Conservation (phyloP, 2,888 invertebrate species). For the Cephus runcator region DNA sequence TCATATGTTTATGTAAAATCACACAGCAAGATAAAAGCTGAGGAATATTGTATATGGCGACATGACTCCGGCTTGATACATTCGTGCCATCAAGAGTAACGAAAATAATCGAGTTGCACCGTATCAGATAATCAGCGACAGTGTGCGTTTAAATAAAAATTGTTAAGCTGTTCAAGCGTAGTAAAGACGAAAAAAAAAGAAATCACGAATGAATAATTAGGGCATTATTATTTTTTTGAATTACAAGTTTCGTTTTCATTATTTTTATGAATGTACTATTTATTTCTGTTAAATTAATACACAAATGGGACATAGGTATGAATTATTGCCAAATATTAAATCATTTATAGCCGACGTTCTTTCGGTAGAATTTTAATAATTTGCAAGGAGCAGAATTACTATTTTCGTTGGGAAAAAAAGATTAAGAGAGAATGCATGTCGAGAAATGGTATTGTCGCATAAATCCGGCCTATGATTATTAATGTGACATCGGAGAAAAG, state of each 20-base stretch:
- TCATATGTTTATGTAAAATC: not conserved
- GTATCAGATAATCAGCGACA: not conserved
- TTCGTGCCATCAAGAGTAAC: not conserved
- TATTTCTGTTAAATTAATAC: constrained; percentile 24
- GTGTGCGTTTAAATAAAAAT: constrained; percentile 2
- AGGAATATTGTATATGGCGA: constrained; percentile 5
- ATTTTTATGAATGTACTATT: constrained; percentile 21
- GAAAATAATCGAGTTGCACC: not conserved
- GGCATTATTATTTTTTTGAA: constrained; percentile 21
- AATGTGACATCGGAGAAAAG: not conserved
- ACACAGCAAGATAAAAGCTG: not conserved
- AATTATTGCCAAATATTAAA: constrained; percentile 8
- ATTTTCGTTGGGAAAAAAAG: not conserved
- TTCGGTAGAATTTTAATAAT: not conserved
- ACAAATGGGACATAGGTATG: constrained; percentile 15
- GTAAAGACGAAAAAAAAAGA: constrained; percentile 1
- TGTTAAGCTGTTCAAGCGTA: not conserved
- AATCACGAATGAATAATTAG: constrained; percentile 16
- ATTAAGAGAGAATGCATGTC: not conserved
- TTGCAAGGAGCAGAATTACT: not conserved
- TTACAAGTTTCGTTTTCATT: constrained; percentile 17
- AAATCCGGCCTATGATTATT: not conserved
- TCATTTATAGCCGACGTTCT: not conserved
- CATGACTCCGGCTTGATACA: not conserved
- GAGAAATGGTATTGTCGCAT: not conserved